Conservation (phyloP, 2,113 vertebrate species). For the Oophaga pumilio region DNA sequence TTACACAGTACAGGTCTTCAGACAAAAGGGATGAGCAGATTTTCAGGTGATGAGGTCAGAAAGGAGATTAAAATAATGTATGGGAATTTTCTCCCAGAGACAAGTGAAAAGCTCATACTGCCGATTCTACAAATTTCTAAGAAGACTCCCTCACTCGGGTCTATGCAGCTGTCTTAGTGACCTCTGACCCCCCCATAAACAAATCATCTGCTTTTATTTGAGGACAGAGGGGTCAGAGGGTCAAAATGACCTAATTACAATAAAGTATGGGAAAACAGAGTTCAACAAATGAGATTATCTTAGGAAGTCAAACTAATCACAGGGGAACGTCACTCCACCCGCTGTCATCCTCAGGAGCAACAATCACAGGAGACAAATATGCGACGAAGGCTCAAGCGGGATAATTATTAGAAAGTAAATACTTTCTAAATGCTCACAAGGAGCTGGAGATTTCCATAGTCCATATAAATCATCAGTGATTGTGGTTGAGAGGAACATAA, state of each 20-base stretch:
- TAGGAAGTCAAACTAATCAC: slow-evolving; percentile 2
- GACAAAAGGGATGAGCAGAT: not conserved
- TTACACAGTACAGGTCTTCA: not conserved
- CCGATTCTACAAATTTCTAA: not conserved
- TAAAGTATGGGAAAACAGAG: slow-evolving; percentile 34
- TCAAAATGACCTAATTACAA: slow-evolving; percentile 29
- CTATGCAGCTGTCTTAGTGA: slow-evolving; percentile 39
- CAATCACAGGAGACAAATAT: not conserved
- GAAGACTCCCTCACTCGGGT: slow-evolving; percentile 13
- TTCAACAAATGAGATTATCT: slow-evolving; percentile 20
- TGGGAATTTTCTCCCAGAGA: not conserved
- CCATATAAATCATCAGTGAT: not conserved
- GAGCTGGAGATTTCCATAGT: not conserved
- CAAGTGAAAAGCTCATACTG: not conserved
- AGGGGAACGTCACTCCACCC: not conserved
- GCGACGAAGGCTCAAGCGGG: not conserved
- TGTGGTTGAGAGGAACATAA: not conserved
- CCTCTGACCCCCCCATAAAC: slow-evolving; percentile 42
- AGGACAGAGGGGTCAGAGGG: slow-evolving; percentile 31
- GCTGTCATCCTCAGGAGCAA: not conserved
- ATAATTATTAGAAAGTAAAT: too few relatives aligned
- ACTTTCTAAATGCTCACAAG: too few relatives aligned
- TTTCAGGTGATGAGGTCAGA: not conserved
- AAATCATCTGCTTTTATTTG: slow-evolving; percentile 23
- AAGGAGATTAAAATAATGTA: not conserved